Base-by-base conservation (phyloP, 2,797 vertebrate species). In the Lepilemur septentrionalis region DNA sequence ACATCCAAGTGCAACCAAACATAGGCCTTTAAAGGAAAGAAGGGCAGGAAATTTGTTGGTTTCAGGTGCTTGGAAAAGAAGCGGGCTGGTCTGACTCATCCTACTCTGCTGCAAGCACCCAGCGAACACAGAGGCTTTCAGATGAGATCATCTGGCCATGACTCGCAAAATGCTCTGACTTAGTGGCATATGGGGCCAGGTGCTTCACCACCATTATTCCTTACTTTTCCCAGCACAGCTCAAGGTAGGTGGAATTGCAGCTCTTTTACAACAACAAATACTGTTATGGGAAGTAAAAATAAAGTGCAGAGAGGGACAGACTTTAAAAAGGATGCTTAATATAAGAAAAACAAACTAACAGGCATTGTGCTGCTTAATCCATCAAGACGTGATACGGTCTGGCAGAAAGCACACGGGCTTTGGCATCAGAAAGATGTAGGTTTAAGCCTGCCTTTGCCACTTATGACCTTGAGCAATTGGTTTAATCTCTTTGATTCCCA, bases 11-110 rank as follows among this genome's bases (percentile, higher is more conserved):
- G 48, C 13, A 12, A 89, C 28, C 70, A 41, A 73, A 52, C 46
- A 38, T 1, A n/a, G 32, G 50, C 12, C 18, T 90, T 86, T 79
- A 48, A 65, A 92, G 63, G 78, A 55, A 75, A 90, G 84, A 41
- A 35, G 55, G 78, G 17, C 65, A 81, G 61, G 81, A 81, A 79
- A 35, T 69, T 57, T 30, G 35, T 52, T 93, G 75, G 75, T 55
- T 91, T 95, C 65, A 50, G 59, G 22, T 63, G 43, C 50, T 55
- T 76, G 55, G 87, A 72, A 92, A 81, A 90, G 55, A 92, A 78
- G 80, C 61, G 32, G 38, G 67, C 80, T 65, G 87, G 59, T 72
- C 59, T 52, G 88, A 96, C 87, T 92, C 87, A 93, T 25, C 14
- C 70, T 59, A 0, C 43, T 65, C 11, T 23, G 55, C 61, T 69